Conservation (phyloP, 2,113 vertebrate genomes). For the Fregata magnificens region DNA sequence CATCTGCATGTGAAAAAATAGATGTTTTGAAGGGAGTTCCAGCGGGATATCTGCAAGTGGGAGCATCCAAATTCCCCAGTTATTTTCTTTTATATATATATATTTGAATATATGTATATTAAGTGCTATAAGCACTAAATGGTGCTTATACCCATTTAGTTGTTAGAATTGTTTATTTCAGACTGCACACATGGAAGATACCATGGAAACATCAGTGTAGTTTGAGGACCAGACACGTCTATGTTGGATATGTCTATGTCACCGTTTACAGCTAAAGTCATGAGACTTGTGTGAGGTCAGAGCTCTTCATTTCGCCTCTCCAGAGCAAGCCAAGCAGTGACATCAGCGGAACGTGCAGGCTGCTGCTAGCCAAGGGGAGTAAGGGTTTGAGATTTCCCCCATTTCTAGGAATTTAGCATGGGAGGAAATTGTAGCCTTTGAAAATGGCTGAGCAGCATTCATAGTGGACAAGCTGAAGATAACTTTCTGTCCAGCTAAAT, state of each 20-base stretch:
- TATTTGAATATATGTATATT: neutral
- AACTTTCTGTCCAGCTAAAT: neutral
- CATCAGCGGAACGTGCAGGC: neutral
- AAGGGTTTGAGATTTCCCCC: neutral
- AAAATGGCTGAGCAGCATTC: neutral
- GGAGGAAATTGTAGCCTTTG: slow-evolving; percentile 23
- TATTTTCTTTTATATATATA: neutral
- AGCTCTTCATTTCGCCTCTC: neutral
- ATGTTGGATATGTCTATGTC: no score
- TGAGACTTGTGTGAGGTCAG: neutral
- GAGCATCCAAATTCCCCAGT: neutral
- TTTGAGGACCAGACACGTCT: neutral
- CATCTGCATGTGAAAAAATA: neutral
- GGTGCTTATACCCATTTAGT: neutral
- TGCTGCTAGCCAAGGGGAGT: slow-evolving; percentile 32
- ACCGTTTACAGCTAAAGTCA: neutral
- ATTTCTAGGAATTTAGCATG: slow-evolving; percentile 37
- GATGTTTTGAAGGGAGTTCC: neutral
- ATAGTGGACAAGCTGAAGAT: neutral
- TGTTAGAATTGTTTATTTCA: neutral
- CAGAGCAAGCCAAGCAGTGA: slow-evolving; percentile 38
- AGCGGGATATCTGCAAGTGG: neutral
- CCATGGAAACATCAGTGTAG: neutral
- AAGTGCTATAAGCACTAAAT: neutral
- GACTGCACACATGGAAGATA: neutral